Evolutionary conservation across 2,113 vertebrate species (phyloP).

Genomic region (Oncorhynchus kisutch): DNA sequence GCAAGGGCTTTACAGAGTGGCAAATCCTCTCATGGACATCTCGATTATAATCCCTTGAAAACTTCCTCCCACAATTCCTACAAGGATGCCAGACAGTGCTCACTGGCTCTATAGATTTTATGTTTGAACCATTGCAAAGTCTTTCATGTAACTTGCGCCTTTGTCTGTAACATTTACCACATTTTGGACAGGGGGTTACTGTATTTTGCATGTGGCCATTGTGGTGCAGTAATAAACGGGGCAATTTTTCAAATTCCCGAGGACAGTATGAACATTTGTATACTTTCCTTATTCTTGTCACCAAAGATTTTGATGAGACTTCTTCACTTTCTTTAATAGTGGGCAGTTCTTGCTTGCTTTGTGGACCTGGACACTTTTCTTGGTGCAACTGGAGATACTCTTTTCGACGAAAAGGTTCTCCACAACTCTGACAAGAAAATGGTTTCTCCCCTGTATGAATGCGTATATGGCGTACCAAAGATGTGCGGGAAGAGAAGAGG

Average conservation of each 20-base stretch:
- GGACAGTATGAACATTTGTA: constrained; percentile 63
- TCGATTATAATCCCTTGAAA: not conserved
- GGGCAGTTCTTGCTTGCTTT: not conserved
- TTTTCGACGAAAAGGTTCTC: constrained; percentile 57
- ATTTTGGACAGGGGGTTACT: constrained; percentile 60
- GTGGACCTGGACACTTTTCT: constrained; percentile 43
- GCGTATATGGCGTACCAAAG: constrained; percentile 66
- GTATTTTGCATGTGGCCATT: constrained; percentile 57
- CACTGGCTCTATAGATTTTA: not conserved
- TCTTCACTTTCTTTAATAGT: not conserved
- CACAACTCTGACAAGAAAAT: constrained; percentile 64
- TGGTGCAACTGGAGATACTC: constrained; percentile 53
- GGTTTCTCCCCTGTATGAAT: constrained; percentile 69
- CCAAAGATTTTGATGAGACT: not conserved
- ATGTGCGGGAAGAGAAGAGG: constrained; percentile 42
- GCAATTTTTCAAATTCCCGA: constrained; percentile 47
- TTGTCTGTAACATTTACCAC: constrained; percentile 64
- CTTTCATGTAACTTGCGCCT: constrained; percentile 54
- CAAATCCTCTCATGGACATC: constrained; percentile 8
- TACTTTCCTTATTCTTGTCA: not conserved
- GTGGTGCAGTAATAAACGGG: constrained; percentile 54
- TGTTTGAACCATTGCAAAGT: constrained; percentile 14
- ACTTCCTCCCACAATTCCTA: too few relatives aligned
- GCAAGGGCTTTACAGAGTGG: constrained; percentile 1
- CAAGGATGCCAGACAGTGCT: not conserved